Evolutionary conservation across 2,888 invertebrate species (phyloP).

Genomic region (Agrochola macilenta): DNA sequence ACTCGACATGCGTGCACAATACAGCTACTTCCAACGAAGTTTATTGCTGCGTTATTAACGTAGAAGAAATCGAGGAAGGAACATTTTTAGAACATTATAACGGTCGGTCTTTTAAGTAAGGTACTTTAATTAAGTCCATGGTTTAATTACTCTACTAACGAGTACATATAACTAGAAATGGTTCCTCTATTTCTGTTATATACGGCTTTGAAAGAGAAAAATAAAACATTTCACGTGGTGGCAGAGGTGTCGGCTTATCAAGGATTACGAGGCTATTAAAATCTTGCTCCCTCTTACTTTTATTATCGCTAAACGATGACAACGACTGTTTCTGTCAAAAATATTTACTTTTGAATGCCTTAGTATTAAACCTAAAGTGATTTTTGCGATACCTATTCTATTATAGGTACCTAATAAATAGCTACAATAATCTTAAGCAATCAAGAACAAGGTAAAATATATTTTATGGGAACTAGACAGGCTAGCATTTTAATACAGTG

Average conservation of each 20-base stretch:
- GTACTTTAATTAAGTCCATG: conserved; percentile 42
- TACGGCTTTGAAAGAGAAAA: conserved; percentile 37
- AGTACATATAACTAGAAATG: conserved; percentile 41
- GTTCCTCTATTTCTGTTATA: conserved; percentile 51
- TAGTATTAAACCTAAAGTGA: not conserved
- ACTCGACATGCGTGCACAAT: conserved; percentile 43
- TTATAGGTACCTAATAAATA: too few relatives aligned
- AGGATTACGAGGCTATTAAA: conserved; percentile 53
- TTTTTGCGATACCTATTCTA: not conserved
- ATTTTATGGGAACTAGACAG: not conserved
- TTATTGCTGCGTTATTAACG: conserved; percentile 44
- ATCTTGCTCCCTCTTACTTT: conserved; percentile 33
- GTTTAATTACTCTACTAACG: conserved; percentile 52
- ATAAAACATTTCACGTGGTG: conserved; percentile 44
- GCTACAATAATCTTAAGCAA: not conserved
- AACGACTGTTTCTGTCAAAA: not conserved
- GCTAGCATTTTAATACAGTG: conserved; percentile 7
- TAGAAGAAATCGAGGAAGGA: conserved; percentile 31
- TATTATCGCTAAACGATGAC: conserved; percentile 3
- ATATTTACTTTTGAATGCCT: not conserved
- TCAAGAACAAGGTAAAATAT: not conserved
- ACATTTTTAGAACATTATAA: conserved; percentile 32
- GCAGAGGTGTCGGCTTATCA: conserved; percentile 50
- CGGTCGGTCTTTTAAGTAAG: conserved; percentile 18
- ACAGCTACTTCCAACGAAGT: conserved; percentile 34